Evolutionary conservation across 2,797 vertebrate genomes (phyloP), one percentile per base, ranked within the genome.

Genomic region (Rhadinocentrus ornatus): DNA sequence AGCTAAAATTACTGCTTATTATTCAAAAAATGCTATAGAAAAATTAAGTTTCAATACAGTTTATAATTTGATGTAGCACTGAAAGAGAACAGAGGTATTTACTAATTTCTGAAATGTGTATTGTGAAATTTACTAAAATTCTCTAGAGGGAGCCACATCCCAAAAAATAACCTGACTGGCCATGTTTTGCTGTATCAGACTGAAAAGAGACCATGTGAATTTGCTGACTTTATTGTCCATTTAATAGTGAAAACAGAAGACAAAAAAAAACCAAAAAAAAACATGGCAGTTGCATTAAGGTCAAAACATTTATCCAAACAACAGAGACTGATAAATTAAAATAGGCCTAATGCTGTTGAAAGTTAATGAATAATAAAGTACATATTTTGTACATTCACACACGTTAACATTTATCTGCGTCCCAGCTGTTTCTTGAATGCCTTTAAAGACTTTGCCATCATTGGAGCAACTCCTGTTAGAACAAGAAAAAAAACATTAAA

Each of bases 381-480:
- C 29, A 69, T 67, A 65, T 75, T 55, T 61, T 66, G 61, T 71
- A 71, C 67, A 71, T 69, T 44, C 44, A 71, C 44, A 71, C 34
- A 52, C 15, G 24, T n/a, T 27, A 53, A 55, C 7, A 22, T 88
- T 94, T 69, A 95, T 90, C 92, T 86, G 32, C 91, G 91, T 68
- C 92, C 93, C 60, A 93, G 63, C 85, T 94, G 92, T 35, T 90
- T 96, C 89, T 91, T 96, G 85, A 96, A 93, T 1, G 93, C 92
- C 88, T 92, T 96, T 78, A 97, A 80, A 54, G 95, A 95, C 88
- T 96, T 97, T 63, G 92, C 95, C 96, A 97, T 97, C 88, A 96
- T 96, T 71, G 96, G 96, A 75, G 95, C 96, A 15, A 96, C 92
- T 93, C 91, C 96, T 97, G 84, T 67, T 18, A 75, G 32, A 70